Base-by-base conservation (phyloP, 2,113 vertebrate genomes). In the Hippocampus zosterae region DNA sequence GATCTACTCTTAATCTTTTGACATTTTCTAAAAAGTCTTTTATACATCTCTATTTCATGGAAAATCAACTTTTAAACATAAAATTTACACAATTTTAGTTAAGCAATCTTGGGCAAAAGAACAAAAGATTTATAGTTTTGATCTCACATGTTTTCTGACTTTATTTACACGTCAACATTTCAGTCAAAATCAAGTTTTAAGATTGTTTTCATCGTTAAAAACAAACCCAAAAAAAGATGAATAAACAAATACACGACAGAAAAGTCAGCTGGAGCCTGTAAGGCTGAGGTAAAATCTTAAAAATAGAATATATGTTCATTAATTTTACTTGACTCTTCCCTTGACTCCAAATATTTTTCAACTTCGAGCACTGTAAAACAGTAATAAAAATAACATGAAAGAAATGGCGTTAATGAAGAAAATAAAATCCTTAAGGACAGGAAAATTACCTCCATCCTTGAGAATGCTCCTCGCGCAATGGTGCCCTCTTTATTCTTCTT, bases 381-480 rank as follows among this genome's bases (percentile, higher is more conserved):
- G 6, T 18, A 21, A 53, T 2, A 53, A 53, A n/a, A 53, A 53
- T 9, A n/a, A 55, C 21, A 11, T 55, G 9, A 10, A 53, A 53
- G 52, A 10, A 53, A n/a, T 53, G 52, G 21, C 21, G n/a, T n/a
- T 53, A n/a, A 50, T 50, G 12, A 50, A 18, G 18, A 50, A 21
- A 52, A 0, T 21, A 53, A n/a, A 10, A 8, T 53, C 1, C 8
- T 53, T 53, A 15, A 42, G 10, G 1, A 60, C 25, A 72, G 25
- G 64, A 63, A 64, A 40, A 19, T 77, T 87, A 89, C 88, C 88
- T 88, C 86, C 88, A 89, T 89, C 83, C 85, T 73, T 74, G 53
- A 61, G 57, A 72, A 61, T 56, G 74, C 56, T 67, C 19, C 21
- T 10, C 71, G 56, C 75, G 53, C 18, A 72, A n/a, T n/a, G 48